These are phyloP conservation scores for Bradynema listronoti DNA, from an alignment of 1,140 invertebrate species.

Conservation along the genomic window DNA sequence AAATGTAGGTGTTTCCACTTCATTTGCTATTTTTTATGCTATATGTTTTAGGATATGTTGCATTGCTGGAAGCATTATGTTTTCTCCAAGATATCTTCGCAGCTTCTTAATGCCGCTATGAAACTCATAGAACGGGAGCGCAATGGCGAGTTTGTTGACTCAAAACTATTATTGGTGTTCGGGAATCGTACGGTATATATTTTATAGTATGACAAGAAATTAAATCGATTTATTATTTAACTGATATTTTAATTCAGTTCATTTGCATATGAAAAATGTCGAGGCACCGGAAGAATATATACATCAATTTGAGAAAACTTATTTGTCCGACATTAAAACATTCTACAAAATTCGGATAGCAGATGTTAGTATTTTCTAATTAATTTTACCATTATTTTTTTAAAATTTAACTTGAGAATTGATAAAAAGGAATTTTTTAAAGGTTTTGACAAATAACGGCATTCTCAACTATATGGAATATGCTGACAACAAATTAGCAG, in stretches of 20 bases:
- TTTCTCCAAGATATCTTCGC: constrained; percentile 31
- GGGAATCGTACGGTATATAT: constrained; percentile 34
- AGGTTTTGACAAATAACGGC: constrained; percentile 75
- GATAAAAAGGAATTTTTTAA: constrained; percentile 10
- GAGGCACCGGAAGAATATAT: constrained; percentile 31
- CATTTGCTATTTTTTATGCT: neutral
- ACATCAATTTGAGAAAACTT: constrained; percentile 34
- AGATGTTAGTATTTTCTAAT: constrained; percentile 25
- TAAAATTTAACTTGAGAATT: constrained; percentile 3
- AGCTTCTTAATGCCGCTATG: constrained; percentile 37
- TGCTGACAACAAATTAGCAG: constrained; percentile 83
- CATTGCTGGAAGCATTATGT: constrained; percentile 31
- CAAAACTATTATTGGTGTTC: constrained; percentile 37
- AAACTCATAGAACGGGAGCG: constrained; percentile 34
- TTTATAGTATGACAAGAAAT: too few species aligned
- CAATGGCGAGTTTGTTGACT: constrained; percentile 35
- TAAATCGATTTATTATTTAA: constrained; percentile 12
- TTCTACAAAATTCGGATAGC: constrained; percentile 32
- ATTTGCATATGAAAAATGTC: constrained; percentile 12
- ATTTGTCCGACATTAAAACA: constrained; percentile 24
- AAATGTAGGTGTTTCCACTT: constrained; percentile 15
- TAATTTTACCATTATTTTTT: too few species aligned
- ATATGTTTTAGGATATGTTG: constrained; percentile 27
- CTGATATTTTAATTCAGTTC: constrained; percentile 14
- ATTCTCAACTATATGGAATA: constrained; percentile 95